phyloP scores from a whole-genome alignment of 2,888 invertebrate genomes.

The Amitus sp. region DNA sequence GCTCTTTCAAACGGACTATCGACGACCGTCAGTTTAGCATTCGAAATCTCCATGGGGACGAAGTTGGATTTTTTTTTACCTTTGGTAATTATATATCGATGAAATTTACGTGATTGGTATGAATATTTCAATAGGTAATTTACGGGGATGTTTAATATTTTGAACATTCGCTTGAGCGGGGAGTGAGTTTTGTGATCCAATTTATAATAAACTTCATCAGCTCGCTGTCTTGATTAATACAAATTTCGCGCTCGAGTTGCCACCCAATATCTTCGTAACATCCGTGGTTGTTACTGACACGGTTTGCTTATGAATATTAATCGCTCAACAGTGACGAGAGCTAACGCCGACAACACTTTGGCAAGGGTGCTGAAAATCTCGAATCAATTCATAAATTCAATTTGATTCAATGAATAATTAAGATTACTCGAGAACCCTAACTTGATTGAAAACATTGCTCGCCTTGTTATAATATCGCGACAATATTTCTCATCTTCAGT shows the following conservation, averaged over 20 bases:
- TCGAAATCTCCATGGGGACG: too few relatives aligned
- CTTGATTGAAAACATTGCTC: neutral
- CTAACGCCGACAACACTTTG: neutral
- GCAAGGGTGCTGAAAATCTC: neutral
- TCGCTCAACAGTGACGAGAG: slow-evolving; percentile 39
- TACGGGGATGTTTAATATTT: too few relatives aligned
- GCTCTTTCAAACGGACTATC: neutral
- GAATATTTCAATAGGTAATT: slow-evolving; percentile 7
- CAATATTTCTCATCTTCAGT: too few relatives aligned
- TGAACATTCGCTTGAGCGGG: too few relatives aligned
- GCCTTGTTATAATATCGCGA: neutral
- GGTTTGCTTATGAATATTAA: slow-evolving; percentile 49
- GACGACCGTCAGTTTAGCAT: neutral
- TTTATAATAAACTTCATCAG: slow-evolving; percentile 9
- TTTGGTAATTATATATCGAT: slow-evolving; percentile 25
- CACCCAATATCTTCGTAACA: slow-evolving; percentile 5
- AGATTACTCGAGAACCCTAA: neutral
- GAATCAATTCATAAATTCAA: slow-evolving; percentile 5
- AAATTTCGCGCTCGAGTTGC: slow-evolving; percentile 1
- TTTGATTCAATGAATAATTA: slow-evolving; percentile 1
- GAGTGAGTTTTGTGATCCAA: slow-evolving; percentile 5
- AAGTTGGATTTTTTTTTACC: too few relatives aligned
- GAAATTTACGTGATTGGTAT: slow-evolving; percentile 14
- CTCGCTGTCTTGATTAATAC: slow-evolving; percentile 11
- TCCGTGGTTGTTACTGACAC: slow-evolving; percentile 8